Evolutionary conservation across 1,140 invertebrate genomes (phyloP).

Genomic region (Radopholus similis): DNA sequence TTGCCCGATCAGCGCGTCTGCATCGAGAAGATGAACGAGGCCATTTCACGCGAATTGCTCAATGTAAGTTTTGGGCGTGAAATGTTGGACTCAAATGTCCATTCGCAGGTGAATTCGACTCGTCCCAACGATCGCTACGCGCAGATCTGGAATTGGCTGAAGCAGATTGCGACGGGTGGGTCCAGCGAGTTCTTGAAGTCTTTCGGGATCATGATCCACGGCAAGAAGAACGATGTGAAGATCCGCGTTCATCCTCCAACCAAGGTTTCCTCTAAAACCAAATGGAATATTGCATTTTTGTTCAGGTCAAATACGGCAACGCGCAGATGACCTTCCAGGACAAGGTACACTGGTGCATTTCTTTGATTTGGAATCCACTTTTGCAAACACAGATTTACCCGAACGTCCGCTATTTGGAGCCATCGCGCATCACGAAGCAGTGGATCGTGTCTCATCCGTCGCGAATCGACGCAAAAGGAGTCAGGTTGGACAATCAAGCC

Average conservation of each 20-base stretch:
- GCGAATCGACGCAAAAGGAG: not conserved
- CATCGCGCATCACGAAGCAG: not conserved
- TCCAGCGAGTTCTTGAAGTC: not conserved
- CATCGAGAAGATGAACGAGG: conserved; percentile 20
- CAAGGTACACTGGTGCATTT: not conserved
- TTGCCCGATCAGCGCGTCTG: conserved; percentile 24
- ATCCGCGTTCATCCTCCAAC: not conserved
- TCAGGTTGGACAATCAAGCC: not conserved
- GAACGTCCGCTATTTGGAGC: conserved; percentile 7
- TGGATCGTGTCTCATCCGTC: conserved; percentile 3
- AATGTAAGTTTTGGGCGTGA: not conserved
- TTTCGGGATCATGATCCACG: not conserved
- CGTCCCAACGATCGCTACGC: not conserved
- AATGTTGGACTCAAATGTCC: not conserved
- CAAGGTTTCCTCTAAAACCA: not conserved
- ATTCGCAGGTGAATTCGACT: conserved; percentile 4
- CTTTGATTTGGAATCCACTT: not conserved
- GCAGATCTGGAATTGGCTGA: not conserved
- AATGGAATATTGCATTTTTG: not conserved
- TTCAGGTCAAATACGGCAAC: conserved; percentile 5
- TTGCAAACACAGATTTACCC: not conserved
- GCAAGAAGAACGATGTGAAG: not conserved
- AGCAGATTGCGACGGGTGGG: not conserved
- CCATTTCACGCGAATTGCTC: conserved; percentile 23
- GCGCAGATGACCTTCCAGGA: not conserved